A percentile compares a stretch with the other conserved stretches of the same genome.
These are phyloP conservation scores for Darevskia mixta DNA, from an alignment of 2,797 vertebrate genomes.

Conservation along the genomic window DNA sequence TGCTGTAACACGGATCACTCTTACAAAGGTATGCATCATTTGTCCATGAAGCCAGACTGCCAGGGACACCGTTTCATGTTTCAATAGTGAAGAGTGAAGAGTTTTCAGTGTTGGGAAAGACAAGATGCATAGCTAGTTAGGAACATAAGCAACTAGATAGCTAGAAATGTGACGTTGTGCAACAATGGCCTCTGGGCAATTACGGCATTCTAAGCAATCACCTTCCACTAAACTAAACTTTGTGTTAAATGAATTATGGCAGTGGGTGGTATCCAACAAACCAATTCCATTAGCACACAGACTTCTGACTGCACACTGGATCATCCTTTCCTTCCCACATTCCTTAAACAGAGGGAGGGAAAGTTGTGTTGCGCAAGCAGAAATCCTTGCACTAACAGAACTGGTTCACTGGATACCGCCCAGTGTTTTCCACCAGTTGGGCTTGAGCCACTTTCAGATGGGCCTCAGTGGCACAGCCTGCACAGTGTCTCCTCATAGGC, in stretches of 20 bases:
- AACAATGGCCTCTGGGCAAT: neutral
- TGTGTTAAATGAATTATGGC: neutral
- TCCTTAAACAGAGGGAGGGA: too few relatives aligned
- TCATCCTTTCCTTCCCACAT: too few relatives aligned
- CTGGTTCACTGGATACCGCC: too few relatives aligned
- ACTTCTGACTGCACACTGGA: too few relatives aligned
- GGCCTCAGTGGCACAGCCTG: too few relatives aligned
- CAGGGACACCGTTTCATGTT: neutral
- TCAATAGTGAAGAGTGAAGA: neutral
- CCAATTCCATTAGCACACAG: too few relatives aligned
- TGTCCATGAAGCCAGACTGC: neutral
- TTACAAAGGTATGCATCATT: neutral
- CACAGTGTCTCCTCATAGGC: too few relatives aligned
- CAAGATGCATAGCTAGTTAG: neutral
- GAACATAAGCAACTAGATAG: neutral
- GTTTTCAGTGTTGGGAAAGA: neutral
- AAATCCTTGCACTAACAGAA: too few relatives aligned
- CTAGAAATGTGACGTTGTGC: neutral
- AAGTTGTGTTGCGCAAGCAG: too few relatives aligned
- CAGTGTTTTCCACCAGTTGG: too few relatives aligned
- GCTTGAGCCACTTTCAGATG: too few relatives aligned
- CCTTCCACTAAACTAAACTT: neutral
- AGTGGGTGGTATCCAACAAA: too few relatives aligned
- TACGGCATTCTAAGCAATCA: neutral
- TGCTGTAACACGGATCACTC: neutral